phyloP scores from a whole-genome alignment of 2,888 invertebrate species.

The Zonitis immaculata region DNA sequence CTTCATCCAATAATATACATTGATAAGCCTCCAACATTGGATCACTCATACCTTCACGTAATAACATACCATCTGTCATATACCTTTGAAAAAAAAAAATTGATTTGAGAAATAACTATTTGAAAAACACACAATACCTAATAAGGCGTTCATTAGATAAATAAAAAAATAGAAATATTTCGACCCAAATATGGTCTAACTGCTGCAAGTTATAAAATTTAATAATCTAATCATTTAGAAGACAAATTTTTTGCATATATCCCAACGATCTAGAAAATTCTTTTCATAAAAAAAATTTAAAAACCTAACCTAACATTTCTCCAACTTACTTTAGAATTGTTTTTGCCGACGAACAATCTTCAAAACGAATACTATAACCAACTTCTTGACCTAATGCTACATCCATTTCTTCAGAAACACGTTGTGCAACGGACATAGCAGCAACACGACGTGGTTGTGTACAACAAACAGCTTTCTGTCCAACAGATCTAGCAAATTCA shows the following conservation, averaged over 20 bases:
- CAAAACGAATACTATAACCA: conserved; percentile 97
- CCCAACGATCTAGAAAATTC: not conserved
- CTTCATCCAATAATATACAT: conserved; percentile 94
- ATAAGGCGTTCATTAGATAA: not conserved
- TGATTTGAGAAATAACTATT: not conserved
- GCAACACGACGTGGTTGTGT: conserved; percentile 97
- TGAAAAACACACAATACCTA: not conserved
- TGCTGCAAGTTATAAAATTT: no score
- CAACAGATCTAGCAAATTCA: conserved; percentile 63
- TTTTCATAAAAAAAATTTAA: not conserved
- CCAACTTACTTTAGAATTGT: conserved; percentile 79
- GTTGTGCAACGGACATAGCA: conserved; percentile 98
- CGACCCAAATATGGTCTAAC: no score
- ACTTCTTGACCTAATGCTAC: conserved; percentile 88
- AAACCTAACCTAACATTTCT: not conserved
- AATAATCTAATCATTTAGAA: no score
- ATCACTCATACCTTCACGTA: conserved; percentile 98
- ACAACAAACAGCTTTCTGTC: conserved; percentile 83
- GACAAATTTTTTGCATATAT: no score
- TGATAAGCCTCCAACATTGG: conserved; percentile 96
- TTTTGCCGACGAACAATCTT: conserved; percentile 93
- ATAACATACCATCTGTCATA: conserved; percentile 99
- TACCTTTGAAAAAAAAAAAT: conserved; percentile 56
- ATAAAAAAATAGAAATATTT: conserved; percentile 5
- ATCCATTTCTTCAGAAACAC: conserved; percentile 99